Evolutionary conservation across 2,888 invertebrate genomes (phyloP), one percentile per base, ranked within the genome.

Genomic region (Cetonia aurata): DNA sequence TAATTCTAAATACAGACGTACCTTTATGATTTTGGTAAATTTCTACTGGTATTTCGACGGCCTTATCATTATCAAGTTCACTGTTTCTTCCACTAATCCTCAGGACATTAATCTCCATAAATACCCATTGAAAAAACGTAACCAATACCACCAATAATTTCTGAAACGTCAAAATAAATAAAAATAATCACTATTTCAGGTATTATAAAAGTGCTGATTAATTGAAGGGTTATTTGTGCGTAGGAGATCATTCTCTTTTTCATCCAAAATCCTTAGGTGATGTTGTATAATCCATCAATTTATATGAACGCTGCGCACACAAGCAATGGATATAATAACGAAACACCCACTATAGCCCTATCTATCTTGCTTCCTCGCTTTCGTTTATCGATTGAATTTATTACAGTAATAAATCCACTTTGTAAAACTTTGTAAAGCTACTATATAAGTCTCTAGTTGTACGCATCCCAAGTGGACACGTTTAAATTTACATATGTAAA

Each of bases 401-500:
- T 50, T 17, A 17, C 52, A 6, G 37, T 13, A 65, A 65, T 65
- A 65, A 65, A 65, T 65, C 17, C 62, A 33, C 50, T 65, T 65
- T 65, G 41, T 52, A 65, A 50, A 50, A 50, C 50, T 17, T 65
- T 50, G 12, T 52, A 15, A 62, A 50, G 50, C 62, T 52, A 65
- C 62, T 50, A 65, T 46, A 65, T 65, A 65, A 19, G 50, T 65
- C 62, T 50, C 33, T 50, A 12, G 15, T 48, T 33, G 12, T 50
- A 62, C 33, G 48, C 48, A 62, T 62, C 48, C 48, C 50, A 48
- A 60, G 25, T 19, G 48, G 33, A 48, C 50, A 33, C 62, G 37
- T 62, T 62, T 62, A 65, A 48, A 65, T 65, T 65, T 65, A 65
- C 62, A 65, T 65, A 65, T 52, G 50, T 65, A 52, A 50, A 41